Evolutionary conservation across 2,113 vertebrate genomes (phyloP).

Genomic region (Gopherus flavomarginatus): DNA sequence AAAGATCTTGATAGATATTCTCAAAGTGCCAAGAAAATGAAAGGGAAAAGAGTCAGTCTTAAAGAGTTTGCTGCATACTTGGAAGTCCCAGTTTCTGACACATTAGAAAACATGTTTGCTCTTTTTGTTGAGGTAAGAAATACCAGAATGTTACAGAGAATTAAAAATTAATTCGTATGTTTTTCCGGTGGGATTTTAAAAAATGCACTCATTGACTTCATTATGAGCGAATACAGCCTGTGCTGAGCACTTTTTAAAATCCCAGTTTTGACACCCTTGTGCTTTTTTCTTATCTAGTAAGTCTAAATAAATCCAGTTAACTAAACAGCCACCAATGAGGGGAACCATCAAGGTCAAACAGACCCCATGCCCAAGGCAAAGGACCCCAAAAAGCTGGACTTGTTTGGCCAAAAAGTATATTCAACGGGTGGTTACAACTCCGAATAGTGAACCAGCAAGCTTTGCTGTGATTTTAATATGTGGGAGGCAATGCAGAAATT

Average conservation of each 20-base stretch:
- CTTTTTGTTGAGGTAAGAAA: constrained; percentile 93
- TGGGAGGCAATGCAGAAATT: no score
- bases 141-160: background rate
- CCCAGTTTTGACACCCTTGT: background rate
- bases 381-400: no score
- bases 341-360: no score
- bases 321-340: background rate
- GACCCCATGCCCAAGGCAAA: no score
- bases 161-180: background rate
- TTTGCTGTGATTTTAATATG: no score
- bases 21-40: constrained; percentile 79
- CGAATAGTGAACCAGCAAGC: no score
- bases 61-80: constrained; percentile 88
- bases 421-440: no score
- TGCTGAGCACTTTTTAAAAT: background rate
- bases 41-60: constrained; percentile 78
- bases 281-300: background rate
- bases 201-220: background rate
- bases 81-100: constrained; percentile 84
- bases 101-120: constrained; percentile 87
- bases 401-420: no score
- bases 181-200: background rate
- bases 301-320: background rate
- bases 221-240: background rate
- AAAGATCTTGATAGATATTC: constrained; percentile 86